Conservation (phyloP, 2,888 invertebrate genomes). For the Euspilapteryx auroguttella region DNA sequence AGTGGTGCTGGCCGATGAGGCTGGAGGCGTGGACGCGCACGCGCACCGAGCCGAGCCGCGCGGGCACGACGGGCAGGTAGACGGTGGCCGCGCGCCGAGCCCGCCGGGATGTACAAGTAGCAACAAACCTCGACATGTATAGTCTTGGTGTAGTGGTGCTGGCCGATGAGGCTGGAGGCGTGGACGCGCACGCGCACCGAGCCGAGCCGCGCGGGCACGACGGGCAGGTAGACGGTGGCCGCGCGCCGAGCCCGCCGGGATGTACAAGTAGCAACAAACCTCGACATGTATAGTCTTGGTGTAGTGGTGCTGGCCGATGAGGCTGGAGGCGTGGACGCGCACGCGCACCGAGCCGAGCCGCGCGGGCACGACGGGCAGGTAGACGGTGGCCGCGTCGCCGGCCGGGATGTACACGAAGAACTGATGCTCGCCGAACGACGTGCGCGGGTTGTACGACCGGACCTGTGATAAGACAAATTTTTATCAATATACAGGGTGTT, state of each 20-base stretch:
- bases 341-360: constrained; percentile 75
- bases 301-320: constrained; percentile 73
- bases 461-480: constrained; percentile 24
- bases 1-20: constrained; percentile 72
- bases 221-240: constrained; percentile 84
- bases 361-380: constrained; percentile 87
- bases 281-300: constrained; percentile 70
- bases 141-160: constrained; percentile 67
- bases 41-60: constrained; percentile 12
- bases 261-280: constrained; percentile 22
- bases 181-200: constrained; percentile 72
- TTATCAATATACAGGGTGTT: not conserved
- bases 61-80: no score
- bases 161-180: constrained; percentile 75
- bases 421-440: constrained; percentile 92
- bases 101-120: no score
- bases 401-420: constrained; percentile 85
- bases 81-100: no score
- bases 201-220: constrained; percentile 81
- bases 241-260: constrained; percentile 66
- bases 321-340: constrained; percentile 73
- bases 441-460: constrained; percentile 86
- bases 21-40: constrained; percentile 77
- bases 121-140: constrained; percentile 16
- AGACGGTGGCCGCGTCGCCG: constrained; percentile 80